phyloP scores from a whole-genome alignment of 2,888 invertebrate species.

The Phengaris arion region DNA sequence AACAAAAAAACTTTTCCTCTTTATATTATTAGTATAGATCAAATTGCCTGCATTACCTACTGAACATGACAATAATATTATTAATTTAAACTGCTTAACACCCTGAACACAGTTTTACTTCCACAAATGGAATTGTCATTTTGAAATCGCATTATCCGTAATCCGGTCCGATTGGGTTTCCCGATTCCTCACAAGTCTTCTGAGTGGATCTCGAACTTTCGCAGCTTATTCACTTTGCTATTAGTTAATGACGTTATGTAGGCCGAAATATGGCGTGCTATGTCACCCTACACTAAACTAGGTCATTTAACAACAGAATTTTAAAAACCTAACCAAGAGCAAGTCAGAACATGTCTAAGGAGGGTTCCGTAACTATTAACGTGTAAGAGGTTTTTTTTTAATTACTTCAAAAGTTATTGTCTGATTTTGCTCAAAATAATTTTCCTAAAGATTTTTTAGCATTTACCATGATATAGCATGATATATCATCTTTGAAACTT shows the following conservation, averaged over 20 bases:
- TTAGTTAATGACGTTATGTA: not conserved
- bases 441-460: too few relatives aligned
- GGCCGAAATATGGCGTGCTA: not conserved
- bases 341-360: too few relatives aligned
- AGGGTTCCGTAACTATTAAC: too few relatives aligned
- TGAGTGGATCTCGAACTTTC: not conserved
- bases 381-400: too few relatives aligned
- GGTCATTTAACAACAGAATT: too few relatives aligned
- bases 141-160: conserved; percentile 1
- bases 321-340: too few relatives aligned
- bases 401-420: too few relatives aligned
- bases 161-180: not conserved
- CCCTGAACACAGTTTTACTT: conserved; percentile 8
- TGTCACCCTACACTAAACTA: not conserved
- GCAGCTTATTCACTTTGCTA: not conserved
- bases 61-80: not conserved
- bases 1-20: too few relatives aligned
- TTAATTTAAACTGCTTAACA: not conserved
- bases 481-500: too few relatives aligned
- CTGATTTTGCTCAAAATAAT: too few relatives aligned
- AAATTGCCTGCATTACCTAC: not conserved
- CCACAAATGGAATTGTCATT: not conserved
- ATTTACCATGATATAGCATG: too few relatives aligned
- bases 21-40: not conserved
- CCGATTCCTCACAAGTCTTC: not conserved